These are phyloP conservation scores for Sinotaia quadrata DNA, from an alignment of 2,888 invertebrate genomes.

Conservation along the genomic window DNA sequence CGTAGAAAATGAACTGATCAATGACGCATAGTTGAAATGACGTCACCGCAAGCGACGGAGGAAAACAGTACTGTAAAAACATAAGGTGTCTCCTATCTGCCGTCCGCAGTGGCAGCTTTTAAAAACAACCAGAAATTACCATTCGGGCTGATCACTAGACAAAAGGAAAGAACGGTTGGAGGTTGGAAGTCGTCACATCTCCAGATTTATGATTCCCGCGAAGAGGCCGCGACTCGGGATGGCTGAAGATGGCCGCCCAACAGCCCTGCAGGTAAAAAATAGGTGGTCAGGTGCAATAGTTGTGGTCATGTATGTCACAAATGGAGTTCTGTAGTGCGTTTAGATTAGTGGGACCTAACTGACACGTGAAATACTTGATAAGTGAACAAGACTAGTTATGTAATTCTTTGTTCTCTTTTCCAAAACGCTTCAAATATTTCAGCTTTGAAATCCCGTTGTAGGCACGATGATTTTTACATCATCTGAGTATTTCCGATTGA, in stretches of 20 bases:
- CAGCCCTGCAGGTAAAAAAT: conserved; percentile 25
- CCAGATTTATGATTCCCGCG: conserved; percentile 31
- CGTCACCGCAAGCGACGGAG: conserved; percentile 26
- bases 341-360: no score
- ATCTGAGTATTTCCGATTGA: no score
- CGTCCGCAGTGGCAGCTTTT: conserved; percentile 25
- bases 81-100: conserved; percentile 23
- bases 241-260: conserved; percentile 31
- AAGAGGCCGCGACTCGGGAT: conserved; percentile 31
- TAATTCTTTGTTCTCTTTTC: no score
- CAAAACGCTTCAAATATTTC: no score
- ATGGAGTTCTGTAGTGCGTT: no score
- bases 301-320: no score
- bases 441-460: no score
- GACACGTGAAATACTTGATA: no score
- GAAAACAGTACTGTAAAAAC: conserved; percentile 27
- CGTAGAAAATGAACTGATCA: conserved; percentile 17
- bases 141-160: conserved; percentile 4
- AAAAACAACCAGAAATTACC: conserved; percentile 10
- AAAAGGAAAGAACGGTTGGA: conserved; percentile 20
- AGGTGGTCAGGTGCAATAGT: no score
- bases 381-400: no score
- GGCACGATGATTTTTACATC: no score
- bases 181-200: conserved; percentile 16
- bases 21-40: conserved; percentile 15